Percentiles rank a stretch among this genome's conserved stretches.
Evolutionary conservation across 2,888 invertebrate species (phyloP).

Genomic region (Luperina testacea): DNA sequence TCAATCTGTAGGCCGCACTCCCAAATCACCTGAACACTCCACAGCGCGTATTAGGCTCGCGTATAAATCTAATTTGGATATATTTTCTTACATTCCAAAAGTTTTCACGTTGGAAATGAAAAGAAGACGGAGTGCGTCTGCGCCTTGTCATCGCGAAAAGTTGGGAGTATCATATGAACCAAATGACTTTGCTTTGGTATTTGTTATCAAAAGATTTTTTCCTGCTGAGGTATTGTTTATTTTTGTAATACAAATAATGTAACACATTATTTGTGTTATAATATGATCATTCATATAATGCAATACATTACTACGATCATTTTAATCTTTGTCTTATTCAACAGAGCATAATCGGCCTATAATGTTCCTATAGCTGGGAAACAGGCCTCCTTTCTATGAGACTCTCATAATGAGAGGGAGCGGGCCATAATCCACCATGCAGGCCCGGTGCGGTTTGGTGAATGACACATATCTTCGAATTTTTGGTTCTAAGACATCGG

Average conservation of each 20-base stretch:
- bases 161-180: constrained; percentile 41
- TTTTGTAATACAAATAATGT: not conserved
- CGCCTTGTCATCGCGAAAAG: constrained; percentile 41
- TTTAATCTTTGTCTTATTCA: not conserved
- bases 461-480: too few relatives aligned
- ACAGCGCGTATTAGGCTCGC: constrained; percentile 80
- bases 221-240: not conserved
- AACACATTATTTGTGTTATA: not conserved
- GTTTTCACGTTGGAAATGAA: constrained; percentile 68
- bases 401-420: too few relatives aligned
- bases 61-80: constrained; percentile 86
- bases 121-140: constrained; percentile 55
- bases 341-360: too few relatives aligned
- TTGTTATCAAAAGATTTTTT: constrained; percentile 13
- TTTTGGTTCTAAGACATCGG: too few relatives aligned
- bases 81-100: constrained; percentile 82
- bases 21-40: constrained; percentile 88
- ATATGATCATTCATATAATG: not conserved
- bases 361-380: too few relatives aligned
- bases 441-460: too few relatives aligned
- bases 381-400: too few relatives aligned
- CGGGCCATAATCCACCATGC: too few relatives aligned
- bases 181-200: constrained; percentile 46
- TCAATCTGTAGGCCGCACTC: constrained; percentile 87
- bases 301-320: not conserved